These are phyloP conservation scores for Notolabrus celidotus DNA, from an alignment of 2,797 vertebrate genomes.

Conservation along the genomic window DNA sequence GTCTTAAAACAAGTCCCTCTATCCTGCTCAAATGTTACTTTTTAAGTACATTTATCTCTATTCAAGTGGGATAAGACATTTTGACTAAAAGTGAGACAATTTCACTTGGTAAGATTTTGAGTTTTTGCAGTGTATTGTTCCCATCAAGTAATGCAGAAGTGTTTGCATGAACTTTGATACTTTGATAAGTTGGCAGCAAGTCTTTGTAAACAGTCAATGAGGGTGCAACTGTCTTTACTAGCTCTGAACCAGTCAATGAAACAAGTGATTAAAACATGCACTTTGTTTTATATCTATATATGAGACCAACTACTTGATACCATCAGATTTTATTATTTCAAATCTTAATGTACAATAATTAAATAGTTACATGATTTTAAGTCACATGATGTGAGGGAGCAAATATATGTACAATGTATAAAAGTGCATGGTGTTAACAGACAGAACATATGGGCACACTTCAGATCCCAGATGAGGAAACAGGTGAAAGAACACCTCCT, in stretches of 20 bases:
- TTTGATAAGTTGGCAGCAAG: background rate
- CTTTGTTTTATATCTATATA: conserved; percentile 1
- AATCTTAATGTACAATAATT: conserved; percentile 81
- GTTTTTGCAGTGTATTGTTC: no score
- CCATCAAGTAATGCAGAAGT: background rate
- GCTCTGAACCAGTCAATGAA: background rate
- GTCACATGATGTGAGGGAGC: conserved; percentile 71
- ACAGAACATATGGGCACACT: conserved; percentile 52
- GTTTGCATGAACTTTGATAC: conserved; percentile 46
- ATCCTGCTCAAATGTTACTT: no score
- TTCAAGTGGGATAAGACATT: no score
- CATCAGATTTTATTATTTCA: conserved; percentile 78
- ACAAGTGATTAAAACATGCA: background rate
- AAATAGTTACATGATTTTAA: conserved; percentile 77
- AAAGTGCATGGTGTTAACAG: conserved; percentile 81
- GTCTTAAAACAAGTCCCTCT: no score
- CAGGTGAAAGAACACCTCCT: conserved; percentile 21
- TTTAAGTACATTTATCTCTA: no score
- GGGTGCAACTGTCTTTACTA: background rate
- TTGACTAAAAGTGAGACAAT: no score
- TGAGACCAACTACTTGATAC: conserved; percentile 26
- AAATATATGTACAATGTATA: conserved; percentile 75
- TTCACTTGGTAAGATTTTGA: no score
- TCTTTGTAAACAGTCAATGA: background rate
- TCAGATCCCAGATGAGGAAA: conserved; percentile 32